Conservation (phyloP, 2,797 vertebrate species). For the Rhynchonycteris naso region DNA sequence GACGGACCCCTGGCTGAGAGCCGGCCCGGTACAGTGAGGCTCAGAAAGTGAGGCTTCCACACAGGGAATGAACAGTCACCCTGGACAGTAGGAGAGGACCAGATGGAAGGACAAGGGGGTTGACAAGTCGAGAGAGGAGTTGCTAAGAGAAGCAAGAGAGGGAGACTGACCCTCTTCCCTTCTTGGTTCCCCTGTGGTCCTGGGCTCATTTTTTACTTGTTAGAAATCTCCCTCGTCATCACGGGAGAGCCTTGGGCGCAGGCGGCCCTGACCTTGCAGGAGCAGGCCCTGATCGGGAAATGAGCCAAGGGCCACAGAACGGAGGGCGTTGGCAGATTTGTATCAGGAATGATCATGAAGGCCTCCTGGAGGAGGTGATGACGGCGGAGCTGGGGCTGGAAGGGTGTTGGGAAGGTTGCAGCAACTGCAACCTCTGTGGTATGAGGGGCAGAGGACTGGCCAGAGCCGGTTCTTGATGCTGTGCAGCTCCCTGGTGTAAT, state of each 20-base stretch:
- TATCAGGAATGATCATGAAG: neutral
- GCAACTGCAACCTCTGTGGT: neutral
- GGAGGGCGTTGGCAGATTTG: neutral
- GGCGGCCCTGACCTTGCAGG: neutral
- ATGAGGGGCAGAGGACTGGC: neutral
- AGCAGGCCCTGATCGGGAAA: neutral
- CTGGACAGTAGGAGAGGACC: too few relatives aligned
- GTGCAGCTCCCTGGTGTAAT: neutral
- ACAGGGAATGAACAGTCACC: rapidly evolving
- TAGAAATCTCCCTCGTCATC: neutral
- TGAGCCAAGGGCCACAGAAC: neutral
- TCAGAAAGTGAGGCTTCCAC: neutral
- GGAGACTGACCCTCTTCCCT: neutral
- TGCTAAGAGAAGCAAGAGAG: neutral
- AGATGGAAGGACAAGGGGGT: neutral
- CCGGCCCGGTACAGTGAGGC: neutral
- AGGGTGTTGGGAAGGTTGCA: neutral
- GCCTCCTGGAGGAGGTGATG: neutral
- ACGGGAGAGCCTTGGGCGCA: too few relatives aligned
- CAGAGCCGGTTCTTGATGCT: neutral
- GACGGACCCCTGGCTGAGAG: neutral
- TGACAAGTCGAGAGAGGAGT: neutral
- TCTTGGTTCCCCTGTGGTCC: neutral
- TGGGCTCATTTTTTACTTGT: neutral
- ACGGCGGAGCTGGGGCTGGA: neutral